Conservation (phyloP, 2,113 vertebrate genomes). For the Gadus macrocephalus region DNA sequence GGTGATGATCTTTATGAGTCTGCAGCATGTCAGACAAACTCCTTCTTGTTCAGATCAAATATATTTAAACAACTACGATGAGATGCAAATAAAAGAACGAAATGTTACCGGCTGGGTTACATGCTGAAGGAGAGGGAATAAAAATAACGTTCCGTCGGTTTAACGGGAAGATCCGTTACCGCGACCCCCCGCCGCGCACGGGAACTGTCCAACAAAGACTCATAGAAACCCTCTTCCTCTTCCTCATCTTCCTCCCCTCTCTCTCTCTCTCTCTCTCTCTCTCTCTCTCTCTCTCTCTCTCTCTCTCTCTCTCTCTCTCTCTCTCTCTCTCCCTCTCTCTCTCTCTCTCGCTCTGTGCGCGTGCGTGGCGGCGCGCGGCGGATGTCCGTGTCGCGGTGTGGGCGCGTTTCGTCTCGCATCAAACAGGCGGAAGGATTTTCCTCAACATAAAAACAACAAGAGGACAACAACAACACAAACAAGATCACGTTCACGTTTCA, state of each 20-base stretch:
- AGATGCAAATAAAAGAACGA: too few species aligned
- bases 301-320: background rate
- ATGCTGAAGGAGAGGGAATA: too few species aligned
- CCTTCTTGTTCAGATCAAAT: too few species aligned
- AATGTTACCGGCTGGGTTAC: too few species aligned
- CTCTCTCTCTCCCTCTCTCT: background rate
- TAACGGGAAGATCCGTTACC: too few species aligned
- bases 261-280: background rate
- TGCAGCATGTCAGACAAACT: too few species aligned
- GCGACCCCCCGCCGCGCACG: too few species aligned
- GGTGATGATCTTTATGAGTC: too few species aligned
- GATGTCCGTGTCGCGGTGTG: background rate
- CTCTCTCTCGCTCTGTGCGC: background rate
- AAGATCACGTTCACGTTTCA: background rate
- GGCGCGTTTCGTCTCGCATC: background rate
- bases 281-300: background rate
- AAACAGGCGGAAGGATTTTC: background rate
- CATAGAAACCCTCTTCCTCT: too few species aligned
- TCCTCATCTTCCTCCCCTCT: background rate
- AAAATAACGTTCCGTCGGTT: too few species aligned
- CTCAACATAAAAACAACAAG: background rate
- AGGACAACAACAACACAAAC: background rate
- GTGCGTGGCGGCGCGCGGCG: background rate
- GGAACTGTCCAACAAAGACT: too few species aligned
- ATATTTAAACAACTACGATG: too few species aligned